phyloP scores from a whole-genome alignment of 2,888 invertebrate genomes.

The Idaea aversata region DNA sequence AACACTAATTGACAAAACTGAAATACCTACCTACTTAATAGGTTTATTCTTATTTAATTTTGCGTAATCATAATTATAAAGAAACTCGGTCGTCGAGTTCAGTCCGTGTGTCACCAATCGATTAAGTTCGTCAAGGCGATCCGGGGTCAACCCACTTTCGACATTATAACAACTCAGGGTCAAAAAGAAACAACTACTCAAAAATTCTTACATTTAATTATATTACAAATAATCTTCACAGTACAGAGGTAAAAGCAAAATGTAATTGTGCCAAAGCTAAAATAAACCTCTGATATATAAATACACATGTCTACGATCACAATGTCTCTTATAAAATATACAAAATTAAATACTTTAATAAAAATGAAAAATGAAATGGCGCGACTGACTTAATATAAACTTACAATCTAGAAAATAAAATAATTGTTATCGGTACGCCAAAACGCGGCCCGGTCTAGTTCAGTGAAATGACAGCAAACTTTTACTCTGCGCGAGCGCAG shows the following conservation, averaged over 20 bases:
- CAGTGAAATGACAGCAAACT: conserved; percentile 24
- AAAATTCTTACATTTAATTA: conserved; percentile 28
- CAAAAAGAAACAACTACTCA: conserved; percentile 24
- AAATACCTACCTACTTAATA: neutral
- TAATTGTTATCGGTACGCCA: conserved; percentile 39
- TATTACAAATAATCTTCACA: conserved; percentile 25
- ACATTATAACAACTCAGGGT: conserved; percentile 18
- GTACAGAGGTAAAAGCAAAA: conserved; percentile 30
- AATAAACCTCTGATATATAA: conserved; percentile 22
- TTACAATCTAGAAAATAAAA: conserved; percentile 24
- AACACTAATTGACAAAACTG: neutral
- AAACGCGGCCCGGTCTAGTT: conserved; percentile 17
- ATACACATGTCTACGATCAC: conserved; percentile 39
- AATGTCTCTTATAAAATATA: conserved; percentile 34
- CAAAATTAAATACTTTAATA: conserved; percentile 39
- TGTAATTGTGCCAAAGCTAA: conserved; percentile 29
- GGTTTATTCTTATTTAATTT: neutral
- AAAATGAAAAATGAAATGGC: conserved; percentile 68
- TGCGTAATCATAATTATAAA: neutral
- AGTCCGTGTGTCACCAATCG: conserved; percentile 17
- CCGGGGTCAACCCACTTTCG: conserved; percentile 29
- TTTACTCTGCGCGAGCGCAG: conserved; percentile 26
- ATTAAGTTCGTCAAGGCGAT: conserved; percentile 27
- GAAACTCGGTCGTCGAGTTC: neutral
- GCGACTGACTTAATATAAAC: conserved; percentile 67